A percentile compares a stretch with the other conserved stretches of the same genome.
phyloP scores from a whole-genome alignment of 2,113 vertebrate species.

The Epinephelus cyanopodus region DNA sequence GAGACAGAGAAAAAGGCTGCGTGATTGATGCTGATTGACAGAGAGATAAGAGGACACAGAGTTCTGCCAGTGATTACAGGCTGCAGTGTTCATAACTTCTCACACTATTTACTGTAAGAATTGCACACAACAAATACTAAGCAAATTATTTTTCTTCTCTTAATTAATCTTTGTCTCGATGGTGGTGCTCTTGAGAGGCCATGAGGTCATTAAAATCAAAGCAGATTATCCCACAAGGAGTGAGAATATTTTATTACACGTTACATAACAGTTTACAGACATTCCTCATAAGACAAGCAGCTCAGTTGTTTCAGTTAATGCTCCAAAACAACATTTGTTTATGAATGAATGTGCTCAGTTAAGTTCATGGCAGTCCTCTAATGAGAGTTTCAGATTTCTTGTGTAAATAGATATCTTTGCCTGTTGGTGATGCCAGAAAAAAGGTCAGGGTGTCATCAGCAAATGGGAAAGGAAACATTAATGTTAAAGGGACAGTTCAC shows the following conservation, averaged over 20 bases:
- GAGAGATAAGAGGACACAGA: slow-evolving; percentile 2
- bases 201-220: slow-evolving; percentile 6
- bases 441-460: neutral
- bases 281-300: neutral
- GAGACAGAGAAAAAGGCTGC: neutral
- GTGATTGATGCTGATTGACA: slow-evolving; percentile 8
- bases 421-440: neutral
- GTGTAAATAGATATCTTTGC: neutral
- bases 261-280: slow-evolving; percentile 7
- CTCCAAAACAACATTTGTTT: neutral
- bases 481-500: neutral
- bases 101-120: neutral
- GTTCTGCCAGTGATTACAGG: slow-evolving; percentile 3
- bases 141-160: neutral
- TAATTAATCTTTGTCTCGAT: neutral
- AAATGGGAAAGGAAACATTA: neutral
- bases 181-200: neutral
- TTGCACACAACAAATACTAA: neutral
- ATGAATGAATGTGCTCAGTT: slow-evolving; percentile 2
- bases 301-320: slow-evolving; percentile 22
- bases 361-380: neutral
- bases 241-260: slow-evolving; percentile 1
- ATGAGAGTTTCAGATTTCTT: neutral
- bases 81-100: neutral
- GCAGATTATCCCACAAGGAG: neutral